Base-by-base conservation (phyloP, 2,113 vertebrate genomes). In the Microtus ochrogaster region DNA sequence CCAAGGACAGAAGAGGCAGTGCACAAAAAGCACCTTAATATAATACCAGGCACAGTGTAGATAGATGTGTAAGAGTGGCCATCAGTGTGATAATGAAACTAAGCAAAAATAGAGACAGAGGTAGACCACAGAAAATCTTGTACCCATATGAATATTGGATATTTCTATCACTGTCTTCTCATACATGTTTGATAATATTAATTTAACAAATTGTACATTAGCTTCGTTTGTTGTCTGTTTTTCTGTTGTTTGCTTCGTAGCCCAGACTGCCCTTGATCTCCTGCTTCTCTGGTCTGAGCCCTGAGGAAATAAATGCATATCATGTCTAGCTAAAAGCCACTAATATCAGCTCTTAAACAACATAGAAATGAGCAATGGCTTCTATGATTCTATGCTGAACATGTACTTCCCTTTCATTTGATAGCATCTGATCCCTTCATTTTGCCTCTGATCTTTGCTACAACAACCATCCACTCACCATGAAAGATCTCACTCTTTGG, bases 361-460 rank as follows among this genome's bases (percentile, higher is more conserved):
- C 7, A 55, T 3, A 63, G 47, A 87, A 24, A 52, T 28, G 65
- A 2, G 21, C 3, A 52, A 28, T 36, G 16, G 2, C 12, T 86
- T 63, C 1, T 16, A 7, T 39, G 24, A 26, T 82, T 68, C 4
- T 36, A 5, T 47, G 13, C 58, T 22, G 63, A 55, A 55, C 17
- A 66, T 7, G 7, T 61, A 36, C 26, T 90, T 89, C 78, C 19
- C 30, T 77, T 86, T 91, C 74, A 19, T 74, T 92, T 88, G 49
- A 21, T 82, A 13, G 63, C 36, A 16, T 78, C 36, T 72, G 22
- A 11, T 24, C 5, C 70, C 16, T n/a, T 33, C 26, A 17, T 58
- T 28, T 41, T 68, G 74, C 41, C 72, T 90, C 72, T 93, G 24
- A 83, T 74, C 78, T 94, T 96, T 96, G 83, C 68, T 77, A 84